phyloP scores from a whole-genome alignment of 2,888 invertebrate genomes.

The Dioctria linearis region DNA sequence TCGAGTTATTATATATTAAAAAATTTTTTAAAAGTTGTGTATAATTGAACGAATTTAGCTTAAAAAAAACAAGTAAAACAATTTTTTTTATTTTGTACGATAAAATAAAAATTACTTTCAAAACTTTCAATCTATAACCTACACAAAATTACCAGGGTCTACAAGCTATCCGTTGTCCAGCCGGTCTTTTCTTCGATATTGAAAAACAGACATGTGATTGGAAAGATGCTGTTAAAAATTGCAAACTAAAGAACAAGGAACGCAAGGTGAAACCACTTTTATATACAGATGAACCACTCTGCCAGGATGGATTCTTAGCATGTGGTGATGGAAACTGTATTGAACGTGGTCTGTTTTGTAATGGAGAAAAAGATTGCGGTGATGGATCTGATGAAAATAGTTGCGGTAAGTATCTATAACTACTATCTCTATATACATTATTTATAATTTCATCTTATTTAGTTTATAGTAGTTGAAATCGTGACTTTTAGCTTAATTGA shows the following conservation, averaged over 20 bases:
- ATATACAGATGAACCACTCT: conserved; percentile 91
- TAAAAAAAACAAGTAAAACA: not conserved
- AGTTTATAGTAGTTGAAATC: not conserved
- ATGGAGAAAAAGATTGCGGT: conserved; percentile 90
- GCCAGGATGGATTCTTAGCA: conserved; percentile 88
- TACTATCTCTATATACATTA: not conserved
- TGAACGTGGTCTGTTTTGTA: conserved; percentile 92
- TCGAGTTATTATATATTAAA: not conserved
- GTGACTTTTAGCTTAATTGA: not conserved
- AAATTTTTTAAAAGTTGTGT: not conserved
- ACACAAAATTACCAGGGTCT: conserved; percentile 77
- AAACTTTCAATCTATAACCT: not conserved
- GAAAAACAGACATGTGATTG: conserved; percentile 96
- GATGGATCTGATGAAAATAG: conserved; percentile 93
- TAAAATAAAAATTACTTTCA: no score
- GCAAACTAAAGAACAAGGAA: conserved; percentile 91
- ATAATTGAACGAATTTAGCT: not conserved
- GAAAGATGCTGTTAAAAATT: conserved; percentile 95
- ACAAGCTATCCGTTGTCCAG: conserved; percentile 93
- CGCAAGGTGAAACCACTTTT: conserved; percentile 89
- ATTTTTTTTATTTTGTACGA: no score
- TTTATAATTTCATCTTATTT: no score
- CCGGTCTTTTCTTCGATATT: conserved; percentile 93
- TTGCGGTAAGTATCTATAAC: conserved; percentile 80
- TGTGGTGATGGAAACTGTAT: conserved; percentile 91